Percentiles rank a stretch among this genome's conserved stretches.
These are phyloP conservation scores for Pollimyrus isidori DNA, from an alignment of 2,113 vertebrate genomes.

Conservation along the genomic window DNA sequence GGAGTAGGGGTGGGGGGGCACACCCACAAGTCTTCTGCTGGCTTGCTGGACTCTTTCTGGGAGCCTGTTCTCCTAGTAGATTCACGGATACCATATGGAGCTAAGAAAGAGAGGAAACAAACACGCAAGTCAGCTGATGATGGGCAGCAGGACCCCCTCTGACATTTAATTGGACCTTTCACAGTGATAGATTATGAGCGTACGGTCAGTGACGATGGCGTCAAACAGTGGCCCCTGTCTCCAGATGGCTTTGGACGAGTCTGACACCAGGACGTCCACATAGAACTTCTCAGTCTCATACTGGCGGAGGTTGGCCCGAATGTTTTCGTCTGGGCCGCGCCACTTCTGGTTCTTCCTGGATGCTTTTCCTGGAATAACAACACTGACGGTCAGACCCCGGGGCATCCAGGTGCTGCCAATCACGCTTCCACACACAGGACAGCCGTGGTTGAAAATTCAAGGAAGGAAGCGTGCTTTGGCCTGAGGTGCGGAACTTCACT, in stretches of 20 bases:
- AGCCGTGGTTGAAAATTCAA: not conserved
- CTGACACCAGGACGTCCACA: slow-evolving; percentile 83
- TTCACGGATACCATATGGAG: slow-evolving; percentile 93
- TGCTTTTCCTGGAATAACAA: slow-evolving; percentile 71
- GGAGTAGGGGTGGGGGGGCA: not conserved
- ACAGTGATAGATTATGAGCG: slow-evolving; percentile 36
- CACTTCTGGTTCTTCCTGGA: slow-evolving; percentile 94
- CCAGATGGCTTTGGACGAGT: slow-evolving; percentile 85
- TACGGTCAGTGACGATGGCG: slow-evolving; percentile 91
- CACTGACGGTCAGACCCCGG: not conserved
- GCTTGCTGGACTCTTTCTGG: slow-evolving; percentile 71
- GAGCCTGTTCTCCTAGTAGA: slow-evolving; percentile 87
- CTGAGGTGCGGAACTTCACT: not conserved
- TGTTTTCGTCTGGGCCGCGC: slow-evolving; percentile 97
- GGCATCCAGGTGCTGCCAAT: not conserved
- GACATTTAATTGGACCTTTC: not conserved
- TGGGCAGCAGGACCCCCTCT: not conserved
- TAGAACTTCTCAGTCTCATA: slow-evolving; percentile 83
- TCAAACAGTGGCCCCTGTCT: slow-evolving; percentile 75
- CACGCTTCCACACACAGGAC: not conserved
- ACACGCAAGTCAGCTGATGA: not conserved
- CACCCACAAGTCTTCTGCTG: slow-evolving; percentile 70
- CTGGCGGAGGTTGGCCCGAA: slow-evolving; percentile 88
- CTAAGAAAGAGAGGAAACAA: slow-evolving; percentile 45
- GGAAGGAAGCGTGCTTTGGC: not conserved